Evolutionary conservation across 2,888 invertebrate genomes (phyloP).

Genomic region (Noctua fimbriata): DNA sequence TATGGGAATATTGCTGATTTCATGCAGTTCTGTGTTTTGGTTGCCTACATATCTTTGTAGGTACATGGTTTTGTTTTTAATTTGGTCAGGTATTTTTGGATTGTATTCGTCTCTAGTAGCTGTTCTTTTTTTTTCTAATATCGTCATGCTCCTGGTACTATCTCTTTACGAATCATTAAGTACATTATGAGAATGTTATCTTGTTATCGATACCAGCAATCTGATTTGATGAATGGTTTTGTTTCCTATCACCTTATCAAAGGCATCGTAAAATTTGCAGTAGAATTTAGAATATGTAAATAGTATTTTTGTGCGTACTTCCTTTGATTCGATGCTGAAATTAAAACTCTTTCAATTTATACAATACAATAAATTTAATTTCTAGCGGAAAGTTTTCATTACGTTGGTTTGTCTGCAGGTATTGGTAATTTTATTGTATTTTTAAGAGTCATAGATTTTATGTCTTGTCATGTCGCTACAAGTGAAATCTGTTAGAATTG

Average conservation of each 20-base stretch:
- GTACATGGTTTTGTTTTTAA: not conserved
- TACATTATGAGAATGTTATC: not conserved
- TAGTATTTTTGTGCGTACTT: not conserved
- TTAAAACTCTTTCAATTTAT: not conserved
- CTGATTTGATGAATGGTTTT: conserved; percentile 8
- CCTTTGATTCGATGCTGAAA: not conserved
- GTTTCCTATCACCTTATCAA: not conserved
- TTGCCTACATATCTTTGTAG: not conserved
- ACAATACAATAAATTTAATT: not conserved
- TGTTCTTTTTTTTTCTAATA: not conserved
- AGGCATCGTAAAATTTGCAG: not conserved
- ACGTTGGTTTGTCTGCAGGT: not conserved
- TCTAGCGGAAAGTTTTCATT: not conserved
- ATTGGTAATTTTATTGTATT: not conserved
- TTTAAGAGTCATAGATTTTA: not conserved
- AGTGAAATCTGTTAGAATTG: not conserved
- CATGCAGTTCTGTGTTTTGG: not conserved
- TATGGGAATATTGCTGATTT: not conserved
- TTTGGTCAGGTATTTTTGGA: not conserved
- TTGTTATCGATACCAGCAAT: not conserved
- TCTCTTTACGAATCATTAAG: not conserved
- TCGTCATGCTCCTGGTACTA: not conserved
- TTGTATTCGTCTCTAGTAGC: not conserved
- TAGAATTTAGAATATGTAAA: not conserved
- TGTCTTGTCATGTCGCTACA: not conserved